Evolutionary conservation across 1,140 invertebrate species (phyloP).

Genomic region (Heliconius congener): DNA sequence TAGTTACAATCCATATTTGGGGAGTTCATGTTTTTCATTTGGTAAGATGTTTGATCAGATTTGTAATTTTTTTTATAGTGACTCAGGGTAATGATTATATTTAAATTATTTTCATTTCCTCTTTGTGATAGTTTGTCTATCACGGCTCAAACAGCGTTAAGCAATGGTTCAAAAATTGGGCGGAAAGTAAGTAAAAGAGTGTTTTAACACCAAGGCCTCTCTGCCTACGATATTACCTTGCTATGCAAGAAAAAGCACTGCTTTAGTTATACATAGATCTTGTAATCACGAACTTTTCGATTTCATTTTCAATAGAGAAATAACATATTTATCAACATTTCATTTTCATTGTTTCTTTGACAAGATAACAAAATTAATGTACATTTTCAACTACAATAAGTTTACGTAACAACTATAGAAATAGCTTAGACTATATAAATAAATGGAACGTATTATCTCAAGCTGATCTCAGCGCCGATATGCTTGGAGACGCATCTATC

Average conservation of each 20-base stretch:
- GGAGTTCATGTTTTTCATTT: too few species aligned
- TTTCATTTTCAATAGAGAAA: neutral
- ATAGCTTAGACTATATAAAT: conserved; percentile 29
- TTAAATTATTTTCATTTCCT: neutral
- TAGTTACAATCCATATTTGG: too few species aligned
- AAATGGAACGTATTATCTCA: conserved; percentile 48
- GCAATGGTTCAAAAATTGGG: neutral
- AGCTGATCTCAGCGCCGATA: conserved; percentile 42
- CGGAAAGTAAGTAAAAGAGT: neutral
- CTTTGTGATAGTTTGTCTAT: neutral
- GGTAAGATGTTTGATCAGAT: too few species aligned
- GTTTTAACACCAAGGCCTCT: neutral
- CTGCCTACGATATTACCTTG: too few species aligned
- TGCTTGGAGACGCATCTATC: conserved; percentile 48
- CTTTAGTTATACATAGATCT: neutral
- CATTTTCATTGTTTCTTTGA: neutral
- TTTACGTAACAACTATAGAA: conserved; percentile 9
- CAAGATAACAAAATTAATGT: neutral
- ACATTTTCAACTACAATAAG: conserved; percentile 3
- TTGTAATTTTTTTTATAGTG: too few species aligned
- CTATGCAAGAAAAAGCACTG: too few species aligned
- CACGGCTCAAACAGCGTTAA: too few species aligned
- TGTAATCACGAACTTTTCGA: neutral
- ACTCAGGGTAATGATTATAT: too few species aligned
- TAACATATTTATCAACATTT: neutral